Base-by-base conservation (phyloP, 2,888 invertebrate species). In the Zhuqinia jingwanae region DNA sequence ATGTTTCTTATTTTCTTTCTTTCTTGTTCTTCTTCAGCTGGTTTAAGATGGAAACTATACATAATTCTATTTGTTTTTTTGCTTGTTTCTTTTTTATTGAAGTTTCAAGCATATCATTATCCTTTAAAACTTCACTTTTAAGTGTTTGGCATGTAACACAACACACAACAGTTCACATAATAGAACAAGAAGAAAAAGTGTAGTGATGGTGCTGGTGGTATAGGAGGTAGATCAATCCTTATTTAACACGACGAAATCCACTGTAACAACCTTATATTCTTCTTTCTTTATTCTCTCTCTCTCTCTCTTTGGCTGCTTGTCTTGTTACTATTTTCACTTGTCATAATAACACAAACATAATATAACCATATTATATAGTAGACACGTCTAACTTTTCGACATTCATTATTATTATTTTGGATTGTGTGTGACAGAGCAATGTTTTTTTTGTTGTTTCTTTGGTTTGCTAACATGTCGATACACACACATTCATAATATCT, bases 81-180 rank as follows among this genome's bases (percentile, higher is more conserved):
- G 68, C 47, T n/a, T 42, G 56, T 84, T 22, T 56, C 8, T 82
- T 84, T 56, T 76, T 77, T 77, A 84, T 76, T 53, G 60, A 65
- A 53, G 77, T 63, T 68, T 65, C 77, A 77, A 84, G 77, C 68
- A 77, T 84, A 84, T 84, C 77, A 84, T 84, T 84, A 84, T 77
- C 70, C 58, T 81, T 50, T 56, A 70, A n/a, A 36, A 56, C 77
- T 60, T 20, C 17, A 50, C 73, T 77, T 60, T 77, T 77, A 79
- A 79, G 65, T 65, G 50, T 65, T 17, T 47, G 22, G 20, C 30
- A 30, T 76, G 20, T 36, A 25, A 60, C 53, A 45, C 77, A 63
- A 22, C 60, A 58, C n/a, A n/a, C n/a, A n/a, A n/a, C n/a, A n/a
- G n/a, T n/a, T n/a, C n/a, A n/a, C n/a, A n/a, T n/a, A n/a, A n/a